phyloP scores from a whole-genome alignment of 2,113 vertebrate genomes.

The Alosa alosa region DNA sequence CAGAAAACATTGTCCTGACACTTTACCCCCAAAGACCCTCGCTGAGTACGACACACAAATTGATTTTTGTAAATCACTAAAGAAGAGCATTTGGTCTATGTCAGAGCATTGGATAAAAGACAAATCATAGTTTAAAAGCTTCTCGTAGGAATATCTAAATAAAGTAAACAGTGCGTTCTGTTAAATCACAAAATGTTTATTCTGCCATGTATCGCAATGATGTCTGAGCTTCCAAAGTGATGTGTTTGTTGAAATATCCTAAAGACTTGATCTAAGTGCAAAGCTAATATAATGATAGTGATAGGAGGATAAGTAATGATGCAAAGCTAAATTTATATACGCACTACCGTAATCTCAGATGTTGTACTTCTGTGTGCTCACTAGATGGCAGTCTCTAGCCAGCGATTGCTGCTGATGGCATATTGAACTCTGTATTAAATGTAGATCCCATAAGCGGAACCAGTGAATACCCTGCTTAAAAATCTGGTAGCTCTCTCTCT shows the following conservation, averaged over 20 bases:
- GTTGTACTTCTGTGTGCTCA: slow-evolving; percentile 56
- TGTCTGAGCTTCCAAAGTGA: slow-evolving; percentile 18
- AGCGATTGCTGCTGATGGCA: slow-evolving; percentile 32
- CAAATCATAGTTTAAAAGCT: background rate
- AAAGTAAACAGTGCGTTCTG: background rate
- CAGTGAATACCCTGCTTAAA: background rate
- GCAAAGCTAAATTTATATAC: slow-evolving; percentile 45
- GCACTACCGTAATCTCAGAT: slow-evolving; percentile 56
- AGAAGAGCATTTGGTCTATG: background rate
- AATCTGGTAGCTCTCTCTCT: background rate
- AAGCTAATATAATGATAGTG: background rate
- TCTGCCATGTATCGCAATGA: background rate
- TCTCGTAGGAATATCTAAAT: background rate
- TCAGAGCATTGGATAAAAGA: background rate
- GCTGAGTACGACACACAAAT: background rate
- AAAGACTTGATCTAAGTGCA: slow-evolving; percentile 6
- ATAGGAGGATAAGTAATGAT: slow-evolving; percentile 23
- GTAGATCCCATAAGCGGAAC: background rate
- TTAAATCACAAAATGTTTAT: background rate
- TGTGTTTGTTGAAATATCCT: background rate
- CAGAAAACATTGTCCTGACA: background rate
- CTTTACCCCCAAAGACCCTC: background rate
- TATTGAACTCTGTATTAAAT: background rate
- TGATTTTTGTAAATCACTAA: background rate
- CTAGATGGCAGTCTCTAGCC: slow-evolving; percentile 62